Base-by-base conservation (phyloP, 2,797 vertebrate genomes). In the Liparis tanakae region DNA sequence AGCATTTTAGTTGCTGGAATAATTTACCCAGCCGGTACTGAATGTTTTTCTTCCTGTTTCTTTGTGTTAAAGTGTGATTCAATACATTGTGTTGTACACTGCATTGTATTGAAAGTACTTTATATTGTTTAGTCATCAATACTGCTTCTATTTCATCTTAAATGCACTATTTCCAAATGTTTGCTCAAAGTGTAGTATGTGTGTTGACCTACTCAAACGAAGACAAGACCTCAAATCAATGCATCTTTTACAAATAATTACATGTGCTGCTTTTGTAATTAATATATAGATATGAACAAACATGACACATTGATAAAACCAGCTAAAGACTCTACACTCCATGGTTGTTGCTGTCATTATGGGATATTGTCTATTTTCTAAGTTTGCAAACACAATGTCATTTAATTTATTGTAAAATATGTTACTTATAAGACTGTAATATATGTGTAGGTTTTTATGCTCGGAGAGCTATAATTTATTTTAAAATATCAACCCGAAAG, bases 1-100 rank as follows among this genome's bases (percentile, higher is more conserved):
- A 58, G 72, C 70, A 75, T 72, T 78, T 72, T 70, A 34, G 54
- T 82, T 72, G 79, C 67, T 72, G 80, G 73, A 89, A 83, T 88
- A 79, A 88, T 89, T 81, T 79, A 74, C 67, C 61, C 75, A 71
- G 39, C 68, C 50, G 54, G 54, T 63, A 63, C 41, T 76, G 66
- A 69, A 66, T 77, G 61, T 84, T 77, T 73, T 85, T 54, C 59
- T 77, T 77, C 18, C 68, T 58, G 68, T 82, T 81, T 77, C 43
- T 81, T 79, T 59, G 74, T 30, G 59, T 72, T 67, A 77, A 74
- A 70, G 58, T 6, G 22, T 77, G 53, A 85, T 83, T 78, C 69
- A 80, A 56, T 76, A 59, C 60, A 85, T 70, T 67, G 56, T 71
- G 50, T 33, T 56, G 34, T 33, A 68, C 57, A 33, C 53, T 80